phyloP scores from a whole-genome alignment of 1,140 invertebrate genomes.

The Catajapyx aquilonaris region DNA sequence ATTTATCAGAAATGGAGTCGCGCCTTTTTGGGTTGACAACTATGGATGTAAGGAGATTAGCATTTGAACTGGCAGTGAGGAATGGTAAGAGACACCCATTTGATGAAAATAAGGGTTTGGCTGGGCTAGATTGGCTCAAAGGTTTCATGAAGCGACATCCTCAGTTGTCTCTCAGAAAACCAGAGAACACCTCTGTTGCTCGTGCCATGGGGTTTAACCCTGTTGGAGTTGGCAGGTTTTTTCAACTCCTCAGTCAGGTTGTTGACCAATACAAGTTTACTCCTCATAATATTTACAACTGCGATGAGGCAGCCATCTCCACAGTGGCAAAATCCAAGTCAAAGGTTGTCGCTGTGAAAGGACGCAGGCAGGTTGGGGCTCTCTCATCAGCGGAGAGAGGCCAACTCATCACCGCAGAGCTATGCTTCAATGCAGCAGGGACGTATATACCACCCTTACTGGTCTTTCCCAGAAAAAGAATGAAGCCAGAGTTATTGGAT shows the following conservation, averaged over 20 bases:
- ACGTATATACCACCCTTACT: constrained; percentile 4
- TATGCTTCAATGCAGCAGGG: constrained; percentile 6
- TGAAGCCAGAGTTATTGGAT: constrained; percentile 2
- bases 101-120: constrained; percentile 7
- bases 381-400: constrained; percentile 5
- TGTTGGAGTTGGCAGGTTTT: constrained; percentile 14
- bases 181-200: constrained; percentile 16
- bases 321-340: too few species aligned
- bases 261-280: too few species aligned
- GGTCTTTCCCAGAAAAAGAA: constrained; percentile 5
- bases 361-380: constrained; percentile 4
- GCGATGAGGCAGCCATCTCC: too few species aligned
- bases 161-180: constrained; percentile 14
- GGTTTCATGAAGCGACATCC: constrained; percentile 15
- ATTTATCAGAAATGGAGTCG: too few species aligned
- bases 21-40: too few species aligned
- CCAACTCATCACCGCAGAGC: constrained; percentile 3
- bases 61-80: neutral
- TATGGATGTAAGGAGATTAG: neutral
- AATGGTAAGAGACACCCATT: neutral
- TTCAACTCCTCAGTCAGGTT: too few species aligned
- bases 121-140: constrained; percentile 17
- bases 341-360: too few species aligned
- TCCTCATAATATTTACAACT: too few species aligned
- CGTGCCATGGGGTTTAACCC: constrained; percentile 17